Evolutionary conservation across 2,797 vertebrate species (phyloP).

Genomic region (Pygocentrus nattereri): DNA sequence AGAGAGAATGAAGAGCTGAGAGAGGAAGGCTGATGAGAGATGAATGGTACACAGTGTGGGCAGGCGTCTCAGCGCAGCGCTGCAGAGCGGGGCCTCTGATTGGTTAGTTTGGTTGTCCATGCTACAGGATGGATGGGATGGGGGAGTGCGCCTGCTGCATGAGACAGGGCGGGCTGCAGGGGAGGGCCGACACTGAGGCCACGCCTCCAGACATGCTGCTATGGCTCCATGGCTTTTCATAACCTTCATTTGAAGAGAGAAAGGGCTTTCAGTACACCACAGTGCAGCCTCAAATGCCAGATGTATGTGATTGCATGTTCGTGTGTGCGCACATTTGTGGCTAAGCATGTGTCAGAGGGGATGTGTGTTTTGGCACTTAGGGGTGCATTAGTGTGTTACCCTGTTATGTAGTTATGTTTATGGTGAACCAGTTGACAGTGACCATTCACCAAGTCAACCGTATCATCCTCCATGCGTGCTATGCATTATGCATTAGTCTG

Average conservation of each 20-base stretch:
- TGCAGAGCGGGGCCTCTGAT: slow-evolving; percentile 76
- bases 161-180: slow-evolving; percentile 90
- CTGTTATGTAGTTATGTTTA: slow-evolving; percentile 49
- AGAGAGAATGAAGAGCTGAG: slow-evolving; percentile 33
- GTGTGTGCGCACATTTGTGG: slow-evolving; percentile 45
- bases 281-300: slow-evolving; percentile 86
- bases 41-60: slow-evolving; percentile 74
- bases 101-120: slow-evolving; percentile 90
- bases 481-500: slow-evolving; percentile 51
- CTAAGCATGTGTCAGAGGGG: slow-evolving; percentile 10
- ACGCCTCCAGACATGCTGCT: slow-evolving; percentile 90
- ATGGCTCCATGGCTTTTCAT: slow-evolving; percentile 92
- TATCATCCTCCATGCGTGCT: slow-evolving; percentile 84
- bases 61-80: slow-evolving; percentile 81
- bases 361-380: slow-evolving; percentile 29
- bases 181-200: slow-evolving; percentile 88
- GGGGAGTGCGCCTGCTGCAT: slow-evolving; percentile 90
- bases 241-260: slow-evolving; percentile 92
- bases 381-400: slow-evolving; percentile 46
- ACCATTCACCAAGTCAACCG: slow-evolving; percentile 72
- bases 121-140: slow-evolving; percentile 92
- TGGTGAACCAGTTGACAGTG: slow-evolving; percentile 57
- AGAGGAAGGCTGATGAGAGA: slow-evolving; percentile 54
- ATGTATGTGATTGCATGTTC: slow-evolving; percentile 45
- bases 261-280: slow-evolving; percentile 87